These are phyloP conservation scores for Brenthis ino DNA, from an alignment of 2,888 invertebrate species.

Conservation along the genomic window DNA sequence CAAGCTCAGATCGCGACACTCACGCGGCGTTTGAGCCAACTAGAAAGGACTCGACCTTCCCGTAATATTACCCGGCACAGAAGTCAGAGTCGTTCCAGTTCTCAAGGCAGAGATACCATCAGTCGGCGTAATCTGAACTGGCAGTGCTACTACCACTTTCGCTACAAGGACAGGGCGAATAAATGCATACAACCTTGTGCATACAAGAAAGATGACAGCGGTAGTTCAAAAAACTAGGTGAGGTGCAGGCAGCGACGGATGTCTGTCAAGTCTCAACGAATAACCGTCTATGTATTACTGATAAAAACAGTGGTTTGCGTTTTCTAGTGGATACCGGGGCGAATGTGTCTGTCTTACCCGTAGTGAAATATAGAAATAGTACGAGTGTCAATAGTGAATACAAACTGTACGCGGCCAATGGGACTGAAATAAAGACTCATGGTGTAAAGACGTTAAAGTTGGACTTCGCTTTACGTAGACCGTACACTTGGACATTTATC, in stretches of 20 bases:
- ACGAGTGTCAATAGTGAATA: too few species aligned
- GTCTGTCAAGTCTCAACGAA: constrained; percentile 24
- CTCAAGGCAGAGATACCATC: constrained; percentile 17
- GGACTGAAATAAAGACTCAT: constrained; percentile 27
- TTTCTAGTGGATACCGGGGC: constrained; percentile 33
- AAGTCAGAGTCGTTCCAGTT: constrained; percentile 4
- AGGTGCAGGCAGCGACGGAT: constrained; percentile 33
- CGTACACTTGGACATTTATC: constrained; percentile 34
- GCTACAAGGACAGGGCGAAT: constrained; percentile 24
- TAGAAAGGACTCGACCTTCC: constrained; percentile 6
- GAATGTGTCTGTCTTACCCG: constrained; percentile 31
- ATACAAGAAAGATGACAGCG: constrained; percentile 24
- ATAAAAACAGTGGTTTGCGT: constrained; percentile 27
- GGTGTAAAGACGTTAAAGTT: constrained; percentile 27
- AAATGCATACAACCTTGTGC: constrained; percentile 34
- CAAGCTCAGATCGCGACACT: constrained; percentile 21
- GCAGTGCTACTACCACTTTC: constrained; percentile 27
- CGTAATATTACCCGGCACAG: neutral
- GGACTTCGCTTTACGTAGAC: constrained; percentile 32
- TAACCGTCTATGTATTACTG: constrained; percentile 36
- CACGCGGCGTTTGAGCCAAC: constrained; percentile 10
- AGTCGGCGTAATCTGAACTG: constrained; percentile 3
- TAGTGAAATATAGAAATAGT: too few species aligned
- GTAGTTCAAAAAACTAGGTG: constrained; percentile 29
- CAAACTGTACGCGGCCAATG: constrained; percentile 43